phyloP scores from a whole-genome alignment of 2,797 vertebrate species.

The Oreochromis mossambicus region DNA sequence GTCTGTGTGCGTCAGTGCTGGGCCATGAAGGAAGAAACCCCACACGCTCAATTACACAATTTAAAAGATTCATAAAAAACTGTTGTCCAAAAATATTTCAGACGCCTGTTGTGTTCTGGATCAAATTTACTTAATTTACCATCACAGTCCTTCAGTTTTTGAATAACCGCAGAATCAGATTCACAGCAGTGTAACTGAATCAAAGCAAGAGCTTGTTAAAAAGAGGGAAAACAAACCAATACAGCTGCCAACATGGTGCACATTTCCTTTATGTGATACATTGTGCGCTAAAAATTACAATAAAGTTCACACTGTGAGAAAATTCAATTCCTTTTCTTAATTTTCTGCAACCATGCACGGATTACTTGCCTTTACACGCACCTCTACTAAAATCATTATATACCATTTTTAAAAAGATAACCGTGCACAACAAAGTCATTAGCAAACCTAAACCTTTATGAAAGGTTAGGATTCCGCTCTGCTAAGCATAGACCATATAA shows the following conservation, averaged over 20 bases:
- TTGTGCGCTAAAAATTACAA: background rate
- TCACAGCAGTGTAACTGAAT: background rate
- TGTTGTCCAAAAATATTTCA: background rate
- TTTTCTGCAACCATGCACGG: background rate
- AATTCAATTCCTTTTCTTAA: background rate
- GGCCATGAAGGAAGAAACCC: constrained; percentile 25
- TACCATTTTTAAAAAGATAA: background rate
- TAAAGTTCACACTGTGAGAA: background rate
- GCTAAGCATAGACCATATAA: too few species aligned
- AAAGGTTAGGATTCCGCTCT: background rate
- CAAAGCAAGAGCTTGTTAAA: background rate
- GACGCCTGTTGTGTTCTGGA: background rate
- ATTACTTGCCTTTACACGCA: background rate
- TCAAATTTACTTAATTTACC: background rate
- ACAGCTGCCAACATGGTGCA: background rate
- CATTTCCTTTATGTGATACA: background rate
- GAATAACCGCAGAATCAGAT: background rate
- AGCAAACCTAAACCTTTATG: background rate
- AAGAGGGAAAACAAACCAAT: background rate
- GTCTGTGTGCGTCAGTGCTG: background rate
- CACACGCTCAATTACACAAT: background rate
- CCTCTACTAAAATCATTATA: background rate
- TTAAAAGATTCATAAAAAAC: background rate
- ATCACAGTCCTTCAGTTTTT: background rate
- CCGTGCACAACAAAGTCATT: background rate